Evolutionary conservation across 2,113 vertebrate genomes (phyloP), one percentile per base, ranked within the genome.

Genomic region (Stigmatopora argus): DNA sequence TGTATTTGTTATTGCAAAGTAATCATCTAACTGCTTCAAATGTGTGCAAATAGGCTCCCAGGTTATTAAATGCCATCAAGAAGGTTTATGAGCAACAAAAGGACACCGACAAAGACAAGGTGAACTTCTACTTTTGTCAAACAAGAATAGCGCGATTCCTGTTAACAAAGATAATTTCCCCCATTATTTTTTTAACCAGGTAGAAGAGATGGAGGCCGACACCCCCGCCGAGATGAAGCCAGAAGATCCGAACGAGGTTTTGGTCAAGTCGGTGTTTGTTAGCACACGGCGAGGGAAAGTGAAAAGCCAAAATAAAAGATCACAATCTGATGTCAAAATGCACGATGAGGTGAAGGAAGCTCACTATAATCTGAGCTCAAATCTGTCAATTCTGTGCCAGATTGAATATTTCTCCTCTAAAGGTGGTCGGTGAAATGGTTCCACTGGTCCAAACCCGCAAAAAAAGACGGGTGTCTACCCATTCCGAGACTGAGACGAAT

Each of bases 21-120:
- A 23, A 4, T 31, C 53, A 13, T 15, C 47, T 13, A 64, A n/a
- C 11, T 2, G 17, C 1, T 12, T 11, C 11, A 3, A 48, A 18
- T 10, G 0, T 45, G 67, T 21, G 2, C 14, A 65, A 92, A 41
- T 72, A 98, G 96, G 91, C 93, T 14, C 91, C 93, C 18, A 96
- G 93, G 67, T 73, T 98, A 15, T 47, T 95, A 80, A 93, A 90
- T 75, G 80, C 84, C 0, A 72, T 98, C 71, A 95, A 92, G 79
- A 62, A 87, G 6, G 86, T 93, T 38, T 92, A 92, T 38, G 2
- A 88, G 11, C 66, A 85, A 67, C 23, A 71, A 60, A 74, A 79
- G 5, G 53, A 77, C 34, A 15, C 75, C 0, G 62, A 67, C 0
- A 60, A 64, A 3, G 74, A 57, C 18, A 71, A 86, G 82, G 82